These are phyloP conservation scores for Coccyzus lansbergi DNA, from an alignment of 2,797 vertebrate species.

Conservation along the genomic window DNA sequence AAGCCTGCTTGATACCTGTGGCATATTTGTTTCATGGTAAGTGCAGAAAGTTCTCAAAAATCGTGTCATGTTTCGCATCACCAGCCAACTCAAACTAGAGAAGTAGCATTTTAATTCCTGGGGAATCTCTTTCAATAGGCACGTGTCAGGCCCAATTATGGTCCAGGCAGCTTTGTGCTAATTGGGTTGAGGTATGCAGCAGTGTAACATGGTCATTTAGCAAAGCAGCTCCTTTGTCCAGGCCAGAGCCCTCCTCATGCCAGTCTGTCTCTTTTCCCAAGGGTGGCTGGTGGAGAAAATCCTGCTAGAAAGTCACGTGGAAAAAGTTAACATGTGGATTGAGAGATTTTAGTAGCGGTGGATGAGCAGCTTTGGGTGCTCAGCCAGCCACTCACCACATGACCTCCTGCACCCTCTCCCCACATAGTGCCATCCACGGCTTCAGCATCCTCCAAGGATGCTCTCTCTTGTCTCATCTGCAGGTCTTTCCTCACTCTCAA, in stretches of 20 bases:
- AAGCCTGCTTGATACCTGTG: conserved; percentile 81
- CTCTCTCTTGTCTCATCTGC: accelerated
- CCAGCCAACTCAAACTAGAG: conserved; percentile 79
- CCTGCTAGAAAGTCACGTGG: neutral
- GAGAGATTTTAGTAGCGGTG: accelerated
- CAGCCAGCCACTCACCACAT: accelerated
- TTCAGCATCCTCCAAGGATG: neutral
- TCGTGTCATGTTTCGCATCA: conserved; percentile 75
- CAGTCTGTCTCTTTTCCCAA: neutral
- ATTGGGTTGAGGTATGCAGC: conserved; percentile 75
- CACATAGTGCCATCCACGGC: accelerated
- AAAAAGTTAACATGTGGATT: neutral
- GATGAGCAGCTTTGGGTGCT: neutral
- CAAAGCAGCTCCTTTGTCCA: conserved; percentile 70
- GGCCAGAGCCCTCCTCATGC: conserved; percentile 31
- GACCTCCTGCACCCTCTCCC: neutral
- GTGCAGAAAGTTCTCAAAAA: conserved; percentile 71
- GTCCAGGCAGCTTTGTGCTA: conserved; percentile 63
- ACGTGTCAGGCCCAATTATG: conserved; percentile 79
- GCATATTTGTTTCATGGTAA: conserved; percentile 77
- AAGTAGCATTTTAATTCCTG: conserved; percentile 76
- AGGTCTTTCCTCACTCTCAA: neutral
- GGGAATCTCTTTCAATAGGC: conserved; percentile 80
- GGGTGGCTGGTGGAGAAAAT: neutral
- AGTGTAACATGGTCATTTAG: conserved; percentile 68